phyloP scores from a whole-genome alignment of 2,113 vertebrate species.

The Rhineura floridana region DNA sequence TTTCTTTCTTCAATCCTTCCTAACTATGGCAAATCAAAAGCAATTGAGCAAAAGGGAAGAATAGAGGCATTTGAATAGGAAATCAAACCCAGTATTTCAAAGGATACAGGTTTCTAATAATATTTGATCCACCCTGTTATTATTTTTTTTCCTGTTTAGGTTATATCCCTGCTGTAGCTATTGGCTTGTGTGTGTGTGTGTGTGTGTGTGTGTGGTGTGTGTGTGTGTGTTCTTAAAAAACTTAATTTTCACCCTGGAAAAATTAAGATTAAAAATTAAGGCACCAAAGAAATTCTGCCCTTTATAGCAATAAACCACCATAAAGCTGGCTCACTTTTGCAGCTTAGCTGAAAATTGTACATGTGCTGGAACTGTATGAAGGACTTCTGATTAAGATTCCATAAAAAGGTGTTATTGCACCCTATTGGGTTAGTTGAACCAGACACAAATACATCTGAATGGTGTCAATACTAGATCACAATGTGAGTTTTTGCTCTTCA shows the following conservation, averaged over 20 bases:
- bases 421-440: slow-evolving; percentile 59
- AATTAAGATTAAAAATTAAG: slow-evolving; percentile 84
- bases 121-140: slow-evolving; percentile 75
- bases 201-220: slow-evolving; percentile 54
- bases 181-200: slow-evolving; percentile 69
- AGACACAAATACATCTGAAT: slow-evolving; percentile 55
- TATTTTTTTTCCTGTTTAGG: slow-evolving; percentile 66
- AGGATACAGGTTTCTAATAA: slow-evolving; percentile 77
- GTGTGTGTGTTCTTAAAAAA: slow-evolving; percentile 33
- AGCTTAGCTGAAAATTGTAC: slow-evolving; percentile 58
- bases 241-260: slow-evolving; percentile 83
- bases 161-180: slow-evolving; percentile 81
- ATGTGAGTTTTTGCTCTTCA: slow-evolving; percentile 59
- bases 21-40: slow-evolving; percentile 83
- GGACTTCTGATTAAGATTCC: slow-evolving; percentile 49
- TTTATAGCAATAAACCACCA: slow-evolving; percentile 66
- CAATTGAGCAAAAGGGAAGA: slow-evolving; percentile 79
- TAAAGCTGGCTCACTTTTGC: slow-evolving; percentile 56
- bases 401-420: slow-evolving; percentile 61
- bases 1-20: slow-evolving; percentile 74
- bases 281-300: slow-evolving; percentile 81
- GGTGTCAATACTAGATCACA: slow-evolving; percentile 30
- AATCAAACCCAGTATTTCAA: slow-evolving; percentile 76
- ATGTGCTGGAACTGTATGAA: slow-evolving; percentile 53
- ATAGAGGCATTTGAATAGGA: slow-evolving; percentile 77